A percentile compares a stretch with the other conserved stretches of the same genome.
These are phyloP conservation scores for Empidonax alnorum DNA, from an alignment of 2,113 vertebrate genomes.

Conservation along the genomic window DNA sequence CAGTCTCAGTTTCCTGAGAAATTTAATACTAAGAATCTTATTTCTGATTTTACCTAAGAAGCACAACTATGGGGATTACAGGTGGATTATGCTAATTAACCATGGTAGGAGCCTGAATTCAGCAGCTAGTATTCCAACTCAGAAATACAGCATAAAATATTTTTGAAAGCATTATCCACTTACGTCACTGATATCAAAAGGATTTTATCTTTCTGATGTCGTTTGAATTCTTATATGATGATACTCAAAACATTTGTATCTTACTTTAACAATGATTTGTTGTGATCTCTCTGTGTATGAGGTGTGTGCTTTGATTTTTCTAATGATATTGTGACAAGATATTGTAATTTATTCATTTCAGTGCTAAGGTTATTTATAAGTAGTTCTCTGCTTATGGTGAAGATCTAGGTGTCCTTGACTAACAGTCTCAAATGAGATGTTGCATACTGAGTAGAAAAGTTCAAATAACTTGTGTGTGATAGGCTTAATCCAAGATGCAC, in stretches of 20 bases:
- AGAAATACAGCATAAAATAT: not conserved
- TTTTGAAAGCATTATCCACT: not conserved
- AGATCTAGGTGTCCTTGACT: not conserved
- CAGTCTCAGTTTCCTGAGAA: conserved; percentile 76
- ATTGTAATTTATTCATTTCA: conserved; percentile 40
- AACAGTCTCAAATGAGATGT: not conserved
- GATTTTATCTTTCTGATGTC: conserved; percentile 45
- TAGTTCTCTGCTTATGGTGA: conserved; percentile 38
- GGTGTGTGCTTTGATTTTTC: conserved; percentile 51
- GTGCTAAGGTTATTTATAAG: conserved; percentile 7
- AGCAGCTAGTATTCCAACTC: not conserved
- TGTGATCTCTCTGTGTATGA: conserved; percentile 24
- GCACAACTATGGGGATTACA: conserved; percentile 80
- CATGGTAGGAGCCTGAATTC: not conserved
- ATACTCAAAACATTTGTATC: conserved; percentile 34
- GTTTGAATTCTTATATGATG: conserved; percentile 47
- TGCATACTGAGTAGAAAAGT: not conserved
- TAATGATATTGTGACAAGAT: conserved; percentile 25
- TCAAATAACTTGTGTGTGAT: not conserved
- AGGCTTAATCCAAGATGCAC: not conserved
- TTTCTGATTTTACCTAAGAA: conserved; percentile 85
- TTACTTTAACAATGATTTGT: conserved; percentile 31
- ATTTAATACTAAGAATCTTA: conserved; percentile 79
- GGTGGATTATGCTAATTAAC: not conserved
- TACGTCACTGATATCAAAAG: conserved; percentile 18